A percentile compares a stretch with the other conserved stretches of the same genome.
phyloP scores from a whole-genome alignment of 2,113 vertebrate species.

The Oryzias melastigma region DNA sequence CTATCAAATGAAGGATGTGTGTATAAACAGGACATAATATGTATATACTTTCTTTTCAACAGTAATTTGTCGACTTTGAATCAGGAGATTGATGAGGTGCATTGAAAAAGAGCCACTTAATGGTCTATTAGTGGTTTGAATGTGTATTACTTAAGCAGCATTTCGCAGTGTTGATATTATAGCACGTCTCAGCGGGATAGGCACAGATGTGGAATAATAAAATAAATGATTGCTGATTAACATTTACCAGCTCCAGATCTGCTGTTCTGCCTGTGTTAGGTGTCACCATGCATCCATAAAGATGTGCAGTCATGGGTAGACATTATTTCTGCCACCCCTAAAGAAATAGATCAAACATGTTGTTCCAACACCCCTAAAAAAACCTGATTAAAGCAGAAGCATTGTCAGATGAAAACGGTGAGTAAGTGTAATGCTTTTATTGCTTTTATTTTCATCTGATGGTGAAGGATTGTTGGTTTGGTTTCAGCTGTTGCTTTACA shows the following conservation, averaged over 20 bases:
- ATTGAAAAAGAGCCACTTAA: neutral
- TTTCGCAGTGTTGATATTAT: neutral
- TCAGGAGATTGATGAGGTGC: neutral
- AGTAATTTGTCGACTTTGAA: neutral
- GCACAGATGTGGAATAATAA: neutral
- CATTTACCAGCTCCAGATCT: conserved; percentile 1
- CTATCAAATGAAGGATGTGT: neutral
- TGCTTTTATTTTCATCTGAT: no score
- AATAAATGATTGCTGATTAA: neutral
- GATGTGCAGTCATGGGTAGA: no score
- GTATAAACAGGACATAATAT: neutral
- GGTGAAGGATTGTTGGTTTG: no score
- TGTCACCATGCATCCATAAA: no score
- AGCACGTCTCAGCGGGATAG: neutral
- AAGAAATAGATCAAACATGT: neutral
- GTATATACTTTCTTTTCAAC: neutral
- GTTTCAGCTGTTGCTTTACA: no score
- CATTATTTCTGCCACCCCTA: no score
- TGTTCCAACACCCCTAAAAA: neutral
- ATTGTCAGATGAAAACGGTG: neutral
- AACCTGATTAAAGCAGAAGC: neutral
- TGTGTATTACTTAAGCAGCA: neutral
- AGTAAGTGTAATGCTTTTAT: no score
- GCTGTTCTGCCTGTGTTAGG: neutral
- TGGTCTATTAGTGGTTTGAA: neutral